Evolutionary conservation across 2,113 vertebrate species (phyloP), one percentile per base, ranked within the genome.

Genomic region (Pseudopipra pipra): DNA sequence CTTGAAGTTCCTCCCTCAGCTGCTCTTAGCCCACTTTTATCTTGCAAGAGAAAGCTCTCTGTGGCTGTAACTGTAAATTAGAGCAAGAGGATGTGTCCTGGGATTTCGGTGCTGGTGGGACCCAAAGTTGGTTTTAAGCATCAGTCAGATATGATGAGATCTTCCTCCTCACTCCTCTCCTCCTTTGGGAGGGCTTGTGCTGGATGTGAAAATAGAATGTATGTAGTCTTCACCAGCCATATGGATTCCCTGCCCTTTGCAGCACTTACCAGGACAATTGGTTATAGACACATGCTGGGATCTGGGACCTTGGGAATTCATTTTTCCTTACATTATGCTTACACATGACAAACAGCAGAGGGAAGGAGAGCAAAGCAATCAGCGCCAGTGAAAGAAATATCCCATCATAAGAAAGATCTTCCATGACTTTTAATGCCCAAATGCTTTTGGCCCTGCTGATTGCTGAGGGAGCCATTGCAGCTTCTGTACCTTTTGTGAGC

Each of bases 241-340:
- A 9, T 9, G 19, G 46, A 65, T 49, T 44, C n/a, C 39, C 54
- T 82, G 27, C 19, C 44, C 33, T 87, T 46, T 44, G 24, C 46
- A 56, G 25, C 1, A 0, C 16, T 89, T 15, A 51, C 9, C 49
- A 31, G 39, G 41, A n/a, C 15, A 37, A 58, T 7, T 0, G 0
- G 52, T 49, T 68, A 13, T 17, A 17, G 33, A 37, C 25, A n/a
- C 6, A 3, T 0, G 3, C 24, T 41, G 22, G 67, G 43, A 89
- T 28, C 52, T 54, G 17, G 18, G 27, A 39, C 23, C 25, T 28
- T 33, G 25, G 55, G 31, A 41, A 56, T 25, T 59, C 0, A 5
- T 27, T 70, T 65, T n/a, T 65, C 33, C 27, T 74, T 52, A 20
- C 35, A 49, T 30, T 80, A 9, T 30, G 3, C 71, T 90, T 80